These are phyloP conservation scores for Pangasianodon gigas DNA, from an alignment of 2,113 vertebrate species.

Conservation along the genomic window DNA sequence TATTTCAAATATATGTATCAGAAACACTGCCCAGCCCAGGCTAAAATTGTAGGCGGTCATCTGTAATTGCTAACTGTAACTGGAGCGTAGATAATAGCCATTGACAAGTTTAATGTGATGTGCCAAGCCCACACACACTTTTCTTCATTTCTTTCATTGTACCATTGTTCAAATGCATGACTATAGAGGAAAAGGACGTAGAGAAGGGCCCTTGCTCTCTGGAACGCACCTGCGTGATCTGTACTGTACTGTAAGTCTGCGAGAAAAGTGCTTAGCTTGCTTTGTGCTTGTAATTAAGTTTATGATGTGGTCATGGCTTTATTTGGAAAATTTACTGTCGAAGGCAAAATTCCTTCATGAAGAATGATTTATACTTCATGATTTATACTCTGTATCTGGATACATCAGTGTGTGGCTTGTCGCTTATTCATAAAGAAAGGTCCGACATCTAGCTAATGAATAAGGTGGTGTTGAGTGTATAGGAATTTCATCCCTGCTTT, in stretches of 20 bases:
- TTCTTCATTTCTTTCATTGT: background rate
- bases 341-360: conserved; percentile 25
- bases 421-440: background rate
- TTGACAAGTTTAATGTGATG: conserved; percentile 19
- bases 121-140: conserved; percentile 28
- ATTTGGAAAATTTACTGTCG: conserved; percentile 33
- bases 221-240: conserved; percentile 31
- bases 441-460: background rate
- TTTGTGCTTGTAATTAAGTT: conserved; percentile 36
- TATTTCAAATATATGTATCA: conserved; percentile 19
- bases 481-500: background rate
- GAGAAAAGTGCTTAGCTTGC: conserved; percentile 32
- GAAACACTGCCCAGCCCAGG: background rate
- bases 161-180: background rate
- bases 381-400: background rate
- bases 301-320: conserved; percentile 40
- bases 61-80: conserved; percentile 29
- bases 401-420: background rate
- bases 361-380: conserved; percentile 5
- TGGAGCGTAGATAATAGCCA: conserved; percentile 30
- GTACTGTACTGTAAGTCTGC: conserved; percentile 2
- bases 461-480: background rate
- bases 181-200: background rate
- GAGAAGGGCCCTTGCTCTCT: conserved; percentile 46
- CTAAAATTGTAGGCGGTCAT: conserved; percentile 3